Conservation (phyloP, 2,113 vertebrate genomes). For the Pygoscelis adeliae region DNA sequence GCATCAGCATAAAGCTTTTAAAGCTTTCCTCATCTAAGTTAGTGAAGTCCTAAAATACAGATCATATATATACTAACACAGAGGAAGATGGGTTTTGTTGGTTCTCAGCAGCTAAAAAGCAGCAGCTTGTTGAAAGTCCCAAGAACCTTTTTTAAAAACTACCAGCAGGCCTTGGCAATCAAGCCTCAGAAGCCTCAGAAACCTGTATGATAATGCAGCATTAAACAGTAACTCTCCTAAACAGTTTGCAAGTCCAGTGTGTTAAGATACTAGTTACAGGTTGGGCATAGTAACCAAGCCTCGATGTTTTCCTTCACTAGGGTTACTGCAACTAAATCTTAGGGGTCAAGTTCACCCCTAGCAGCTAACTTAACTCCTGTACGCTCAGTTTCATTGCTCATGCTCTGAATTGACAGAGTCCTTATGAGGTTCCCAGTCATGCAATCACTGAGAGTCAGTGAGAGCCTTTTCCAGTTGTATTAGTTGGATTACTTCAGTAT, state of each 20-base stretch:
- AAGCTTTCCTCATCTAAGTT: background rate
- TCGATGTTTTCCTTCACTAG: background rate
- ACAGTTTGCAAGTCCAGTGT: background rate
- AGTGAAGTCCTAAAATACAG: background rate
- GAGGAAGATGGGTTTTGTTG: background rate
- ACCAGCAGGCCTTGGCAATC: background rate
- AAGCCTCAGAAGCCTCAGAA: background rate
- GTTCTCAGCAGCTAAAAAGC: background rate
- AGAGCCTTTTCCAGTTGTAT: background rate
- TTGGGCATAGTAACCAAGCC: background rate
- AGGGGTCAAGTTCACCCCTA: background rate
- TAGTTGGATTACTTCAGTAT: background rate
- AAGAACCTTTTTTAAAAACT: background rate
- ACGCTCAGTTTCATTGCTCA: background rate
- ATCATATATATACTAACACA: background rate
- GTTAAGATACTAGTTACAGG: background rate
- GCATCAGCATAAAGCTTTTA: background rate
- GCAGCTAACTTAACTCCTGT: background rate
- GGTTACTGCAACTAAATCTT: background rate
- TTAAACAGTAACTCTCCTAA: background rate
- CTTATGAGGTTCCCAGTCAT: background rate
- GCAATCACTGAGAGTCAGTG: background rate
- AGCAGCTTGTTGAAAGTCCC: background rate
- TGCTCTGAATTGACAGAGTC: background rate
- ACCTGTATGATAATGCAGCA: background rate